Evolutionary conservation across 2,888 invertebrate genomes (phyloP).

Genomic region (Pyrocoelia pectoralis): DNA sequence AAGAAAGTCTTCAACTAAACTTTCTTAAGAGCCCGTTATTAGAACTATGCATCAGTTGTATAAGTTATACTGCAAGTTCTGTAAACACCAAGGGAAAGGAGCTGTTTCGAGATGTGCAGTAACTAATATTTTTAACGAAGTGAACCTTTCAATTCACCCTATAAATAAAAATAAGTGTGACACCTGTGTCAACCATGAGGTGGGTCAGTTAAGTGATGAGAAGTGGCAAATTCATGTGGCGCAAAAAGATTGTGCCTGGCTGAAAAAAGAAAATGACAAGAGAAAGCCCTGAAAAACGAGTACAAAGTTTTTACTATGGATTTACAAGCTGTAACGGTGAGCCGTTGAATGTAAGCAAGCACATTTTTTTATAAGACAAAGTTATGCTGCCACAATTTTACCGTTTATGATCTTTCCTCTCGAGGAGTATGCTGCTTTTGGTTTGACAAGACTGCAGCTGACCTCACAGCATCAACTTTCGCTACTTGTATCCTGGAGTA

Average conservation of each 20-base stretch:
- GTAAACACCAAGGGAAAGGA: too few species aligned
- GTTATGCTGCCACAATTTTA: not conserved
- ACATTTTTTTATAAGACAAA: not conserved
- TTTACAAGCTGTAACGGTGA: not conserved
- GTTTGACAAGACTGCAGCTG: not conserved
- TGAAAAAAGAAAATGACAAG: not conserved
- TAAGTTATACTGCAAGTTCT: too few species aligned
- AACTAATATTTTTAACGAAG: too few species aligned
- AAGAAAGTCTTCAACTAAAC: too few species aligned
- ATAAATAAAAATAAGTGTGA: not conserved
- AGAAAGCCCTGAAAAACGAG: not conserved
- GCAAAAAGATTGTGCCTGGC: not conserved
- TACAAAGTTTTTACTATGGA: not conserved
- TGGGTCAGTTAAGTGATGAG: not conserved
- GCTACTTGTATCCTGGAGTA: conserved; percentile 19
- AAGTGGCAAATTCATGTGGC: not conserved
- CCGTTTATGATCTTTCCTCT: not conserved
- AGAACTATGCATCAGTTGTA: too few species aligned
- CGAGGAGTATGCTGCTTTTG: not conserved
- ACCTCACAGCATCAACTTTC: not conserved
- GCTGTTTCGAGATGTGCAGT: too few species aligned
- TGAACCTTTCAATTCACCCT: not conserved
- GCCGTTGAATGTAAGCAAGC: not conserved
- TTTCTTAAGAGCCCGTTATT: too few species aligned
- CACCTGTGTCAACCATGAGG: not conserved